phyloP scores from a whole-genome alignment of 2,113 vertebrate species.

The Catharus minimus region DNA sequence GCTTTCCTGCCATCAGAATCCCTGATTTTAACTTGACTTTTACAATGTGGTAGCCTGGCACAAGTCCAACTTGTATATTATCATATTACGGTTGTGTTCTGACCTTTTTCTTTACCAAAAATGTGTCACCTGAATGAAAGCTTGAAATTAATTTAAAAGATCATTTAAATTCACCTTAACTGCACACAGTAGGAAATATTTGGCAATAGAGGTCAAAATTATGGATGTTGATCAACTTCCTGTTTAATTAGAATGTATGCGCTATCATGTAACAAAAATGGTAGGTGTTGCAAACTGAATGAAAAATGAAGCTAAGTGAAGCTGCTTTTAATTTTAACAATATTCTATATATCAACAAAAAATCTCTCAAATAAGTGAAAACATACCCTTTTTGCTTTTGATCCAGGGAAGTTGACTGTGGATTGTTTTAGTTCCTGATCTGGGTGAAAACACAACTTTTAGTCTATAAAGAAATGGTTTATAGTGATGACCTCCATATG shows the following conservation, averaged over 20 bases:
- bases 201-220: background rate
- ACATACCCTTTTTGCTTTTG: background rate
- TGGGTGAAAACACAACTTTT: background rate
- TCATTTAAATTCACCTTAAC: background rate
- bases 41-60: background rate
- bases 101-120: background rate
- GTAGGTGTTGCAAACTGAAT: background rate
- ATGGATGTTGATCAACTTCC: background rate
- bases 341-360: background rate
- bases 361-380: background rate
- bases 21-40: background rate
- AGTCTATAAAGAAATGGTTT: background rate
- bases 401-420: background rate
- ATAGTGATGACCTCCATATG: background rate
- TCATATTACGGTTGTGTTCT: background rate
- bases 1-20: background rate
- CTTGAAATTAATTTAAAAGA: background rate
- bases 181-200: background rate
- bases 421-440: background rate
- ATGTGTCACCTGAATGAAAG: background rate
- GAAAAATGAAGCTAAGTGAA: background rate
- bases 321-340: background rate
- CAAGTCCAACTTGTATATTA: rapidly evolving
- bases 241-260: background rate
- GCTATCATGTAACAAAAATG: background rate